Evolutionary conservation across 1,140 invertebrate genomes (phyloP).

Genomic region (Drosophila bipectinata): DNA sequence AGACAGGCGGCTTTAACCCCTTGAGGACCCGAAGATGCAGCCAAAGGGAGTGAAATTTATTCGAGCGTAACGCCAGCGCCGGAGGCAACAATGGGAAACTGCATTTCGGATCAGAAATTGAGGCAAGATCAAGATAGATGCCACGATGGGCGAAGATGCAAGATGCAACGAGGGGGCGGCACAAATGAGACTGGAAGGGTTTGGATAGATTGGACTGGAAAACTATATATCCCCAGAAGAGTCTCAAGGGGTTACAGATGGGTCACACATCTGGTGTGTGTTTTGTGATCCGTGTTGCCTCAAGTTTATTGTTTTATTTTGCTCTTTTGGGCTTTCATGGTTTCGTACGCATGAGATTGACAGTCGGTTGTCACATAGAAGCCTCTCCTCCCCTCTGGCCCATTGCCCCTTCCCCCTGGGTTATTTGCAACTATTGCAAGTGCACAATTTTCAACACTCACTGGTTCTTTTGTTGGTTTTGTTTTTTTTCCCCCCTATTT

Average conservation of each 20-base stretch:
- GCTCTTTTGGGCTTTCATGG: conserved; percentile 64
- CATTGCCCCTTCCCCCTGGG: not conserved
- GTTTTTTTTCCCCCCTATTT: conserved; percentile 5
- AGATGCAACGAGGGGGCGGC: conserved; percentile 33
- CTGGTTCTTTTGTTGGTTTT: conserved; percentile 67
- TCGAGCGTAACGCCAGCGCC: conserved; percentile 30
- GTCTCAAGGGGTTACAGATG: conserved; percentile 6
- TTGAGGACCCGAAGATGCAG: conserved; percentile 6
- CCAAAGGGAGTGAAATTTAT: conserved; percentile 44
- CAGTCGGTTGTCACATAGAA: conserved; percentile 63
- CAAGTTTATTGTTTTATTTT: conserved; percentile 39
- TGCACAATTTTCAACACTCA: conserved; percentile 68
- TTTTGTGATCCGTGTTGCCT: conserved; percentile 19
- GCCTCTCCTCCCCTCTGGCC: conserved; percentile 8
- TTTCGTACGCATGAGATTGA: conserved; percentile 82
- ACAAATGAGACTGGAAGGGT: conserved; percentile 21
- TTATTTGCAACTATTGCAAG: conserved; percentile 54
- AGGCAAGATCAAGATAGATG: conserved; percentile 70
- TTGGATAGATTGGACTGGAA: conserved; percentile 8
- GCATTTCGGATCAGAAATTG: conserved; percentile 54
- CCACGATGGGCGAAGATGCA: conserved; percentile 27
- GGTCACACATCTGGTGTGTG: conserved; percentile 9
- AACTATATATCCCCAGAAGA: conserved; percentile 17
- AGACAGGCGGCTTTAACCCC: conserved; percentile 32
- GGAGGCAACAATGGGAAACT: conserved; percentile 41